Conservation (phyloP, 2,113 vertebrate genomes). For the Odontophorus gujanensis region DNA sequence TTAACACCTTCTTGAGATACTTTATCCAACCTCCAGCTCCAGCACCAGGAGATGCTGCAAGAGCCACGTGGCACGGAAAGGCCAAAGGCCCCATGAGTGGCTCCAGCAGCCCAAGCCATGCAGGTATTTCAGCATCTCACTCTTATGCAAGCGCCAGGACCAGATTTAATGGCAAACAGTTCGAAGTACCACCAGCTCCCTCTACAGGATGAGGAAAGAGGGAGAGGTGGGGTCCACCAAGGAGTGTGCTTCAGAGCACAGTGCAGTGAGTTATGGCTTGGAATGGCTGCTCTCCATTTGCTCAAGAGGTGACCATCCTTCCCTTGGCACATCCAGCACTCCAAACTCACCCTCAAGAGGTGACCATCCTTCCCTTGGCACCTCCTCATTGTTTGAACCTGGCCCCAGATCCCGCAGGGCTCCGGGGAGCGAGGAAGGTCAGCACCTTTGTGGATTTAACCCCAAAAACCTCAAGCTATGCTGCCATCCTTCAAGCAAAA, state of each 20-base stretch:
- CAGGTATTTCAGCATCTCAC: not conserved
- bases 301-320: not conserved
- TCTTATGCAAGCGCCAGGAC: not conserved
- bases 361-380: not conserved
- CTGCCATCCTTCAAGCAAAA: not conserved
- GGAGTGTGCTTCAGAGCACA: not conserved
- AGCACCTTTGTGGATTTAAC: constrained; percentile 1
- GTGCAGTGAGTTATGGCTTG: not conserved
- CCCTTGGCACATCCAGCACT: not conserved
- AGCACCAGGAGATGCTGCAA: not conserved
- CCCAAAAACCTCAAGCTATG: constrained; percentile 45
- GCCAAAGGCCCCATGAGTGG: not conserved
- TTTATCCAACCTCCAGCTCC: not conserved
- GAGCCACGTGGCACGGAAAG: not conserved
- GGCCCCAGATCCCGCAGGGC: not conserved
- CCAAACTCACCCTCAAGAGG: not conserved
- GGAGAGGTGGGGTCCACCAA: not conserved
- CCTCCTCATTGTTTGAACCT: not conserved
- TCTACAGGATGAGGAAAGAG: constrained; percentile 20
- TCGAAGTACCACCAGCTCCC: constrained; percentile 55
- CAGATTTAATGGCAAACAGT: not conserved
- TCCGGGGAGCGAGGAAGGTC: not conserved
- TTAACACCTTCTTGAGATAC: not conserved
- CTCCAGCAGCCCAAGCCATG: not conserved
- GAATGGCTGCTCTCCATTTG: not conserved